Conservation (phyloP, 2,113 vertebrate genomes). For the Carollia perspicillata region DNA sequence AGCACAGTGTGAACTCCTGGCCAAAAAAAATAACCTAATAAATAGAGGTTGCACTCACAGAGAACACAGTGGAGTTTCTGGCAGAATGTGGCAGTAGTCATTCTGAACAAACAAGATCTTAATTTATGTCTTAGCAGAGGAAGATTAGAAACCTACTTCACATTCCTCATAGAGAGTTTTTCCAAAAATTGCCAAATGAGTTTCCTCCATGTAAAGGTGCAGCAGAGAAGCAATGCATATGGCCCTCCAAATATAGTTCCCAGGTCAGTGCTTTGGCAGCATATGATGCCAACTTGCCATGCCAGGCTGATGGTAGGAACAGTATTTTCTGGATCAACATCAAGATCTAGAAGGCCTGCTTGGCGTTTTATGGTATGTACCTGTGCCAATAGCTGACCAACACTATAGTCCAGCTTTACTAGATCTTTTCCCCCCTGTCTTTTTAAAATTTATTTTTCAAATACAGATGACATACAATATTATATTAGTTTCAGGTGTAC, state of each 20-base stretch:
- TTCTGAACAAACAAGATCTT: conserved; percentile 81
- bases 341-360: background rate
- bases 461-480: background rate
- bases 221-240: conserved; percentile 28
- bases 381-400: background rate
- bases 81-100: background rate
- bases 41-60: conserved; percentile 62
- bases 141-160: conserved; percentile 63
- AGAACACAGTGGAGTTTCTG: conserved; percentile 72
- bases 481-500: background rate
- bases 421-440: background rate
- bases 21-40: conserved; percentile 74
- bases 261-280: background rate
- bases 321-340: background rate
- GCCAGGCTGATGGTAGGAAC: background rate
- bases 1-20: conserved; percentile 57
- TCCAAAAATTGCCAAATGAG: background rate
- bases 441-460: background rate
- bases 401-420: background rate
- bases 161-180: conserved; percentile 19
- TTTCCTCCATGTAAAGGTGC: conserved; percentile 30
- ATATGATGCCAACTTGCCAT: background rate
- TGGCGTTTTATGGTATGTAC: background rate
- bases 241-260: background rate
- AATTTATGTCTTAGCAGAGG: conserved; percentile 60